phyloP scores from a whole-genome alignment of 2,888 invertebrate species.

The Noctua pronuba region DNA sequence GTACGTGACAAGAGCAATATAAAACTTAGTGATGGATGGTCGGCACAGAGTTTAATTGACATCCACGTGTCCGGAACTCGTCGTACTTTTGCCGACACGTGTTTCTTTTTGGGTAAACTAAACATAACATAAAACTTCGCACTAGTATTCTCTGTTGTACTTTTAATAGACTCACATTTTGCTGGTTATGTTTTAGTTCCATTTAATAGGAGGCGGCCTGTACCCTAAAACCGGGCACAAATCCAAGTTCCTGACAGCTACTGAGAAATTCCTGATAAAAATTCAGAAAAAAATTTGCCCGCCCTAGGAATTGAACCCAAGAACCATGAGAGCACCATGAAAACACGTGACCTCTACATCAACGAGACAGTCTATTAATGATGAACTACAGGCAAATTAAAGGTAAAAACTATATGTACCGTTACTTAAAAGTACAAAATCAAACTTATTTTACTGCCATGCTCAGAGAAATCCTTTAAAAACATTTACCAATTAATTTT shows the following conservation, averaged over 20 bases:
- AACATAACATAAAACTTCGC: not conserved
- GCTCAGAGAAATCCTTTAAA: not conserved
- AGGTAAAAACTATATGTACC: too few relatives aligned
- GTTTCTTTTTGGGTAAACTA: not conserved
- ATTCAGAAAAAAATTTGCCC: too few relatives aligned
- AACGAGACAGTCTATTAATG: not conserved
- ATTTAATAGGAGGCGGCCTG: not conserved
- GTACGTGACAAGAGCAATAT: constrained; percentile 4
- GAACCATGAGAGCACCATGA: not conserved
- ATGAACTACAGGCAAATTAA: not conserved
- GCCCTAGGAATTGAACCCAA: not conserved
- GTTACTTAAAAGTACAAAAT: not conserved
- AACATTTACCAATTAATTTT: not conserved
- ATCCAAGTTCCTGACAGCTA: not conserved
- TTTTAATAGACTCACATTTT: not conserved
- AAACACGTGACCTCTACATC: not conserved
- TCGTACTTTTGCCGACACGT: not conserved
- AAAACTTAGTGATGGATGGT: constrained; percentile 16
- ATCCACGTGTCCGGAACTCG: not conserved
- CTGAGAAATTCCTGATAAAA: not conserved
- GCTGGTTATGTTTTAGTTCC: not conserved
- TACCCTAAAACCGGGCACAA: not conserved
- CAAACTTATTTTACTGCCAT: not conserved
- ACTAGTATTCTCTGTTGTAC: not conserved
- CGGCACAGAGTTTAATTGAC: constrained; percentile 2